A percentile compares a stretch with the other conserved stretches of the same genome.
Conservation (phyloP, 2,888 invertebrate species). For the Spicauda simplicius region DNA sequence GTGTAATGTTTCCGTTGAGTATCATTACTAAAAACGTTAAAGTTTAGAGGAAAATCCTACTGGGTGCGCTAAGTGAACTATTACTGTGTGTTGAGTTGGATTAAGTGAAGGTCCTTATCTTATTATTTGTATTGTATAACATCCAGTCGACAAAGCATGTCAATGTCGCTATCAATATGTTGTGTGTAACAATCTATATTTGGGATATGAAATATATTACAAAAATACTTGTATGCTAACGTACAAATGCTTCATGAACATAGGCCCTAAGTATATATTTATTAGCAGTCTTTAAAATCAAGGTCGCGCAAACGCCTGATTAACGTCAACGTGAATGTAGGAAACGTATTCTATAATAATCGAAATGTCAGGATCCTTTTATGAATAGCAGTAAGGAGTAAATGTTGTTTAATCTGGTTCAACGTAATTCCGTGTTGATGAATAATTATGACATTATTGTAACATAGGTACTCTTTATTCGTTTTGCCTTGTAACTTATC, state of each 20-base stretch:
- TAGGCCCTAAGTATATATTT: neutral
- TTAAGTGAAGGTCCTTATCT: too few species aligned
- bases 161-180: neutral
- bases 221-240: neutral
- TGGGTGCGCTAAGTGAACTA: too few species aligned
- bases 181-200: neutral
- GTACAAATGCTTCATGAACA: neutral
- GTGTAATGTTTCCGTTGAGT: too few species aligned
- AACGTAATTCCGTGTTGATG: constrained; percentile 21
- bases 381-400: neutral
- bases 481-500: neutral
- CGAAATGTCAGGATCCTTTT: constrained; percentile 26
- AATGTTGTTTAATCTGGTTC: constrained; percentile 20
- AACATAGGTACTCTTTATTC: neutral
- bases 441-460: constrained; percentile 15
- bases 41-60: too few species aligned
- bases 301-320: constrained; percentile 13
- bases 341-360: constrained; percentile 12
- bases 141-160: too few species aligned
- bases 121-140: too few species aligned
- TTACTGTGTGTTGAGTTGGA: too few species aligned
- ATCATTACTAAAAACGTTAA: too few species aligned
- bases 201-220: neutral
- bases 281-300: constrained; percentile 5
- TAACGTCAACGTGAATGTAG: constrained; percentile 26